Conservation (phyloP, 2,797 vertebrate genomes). For the Cercopithecus neglectus region DNA sequence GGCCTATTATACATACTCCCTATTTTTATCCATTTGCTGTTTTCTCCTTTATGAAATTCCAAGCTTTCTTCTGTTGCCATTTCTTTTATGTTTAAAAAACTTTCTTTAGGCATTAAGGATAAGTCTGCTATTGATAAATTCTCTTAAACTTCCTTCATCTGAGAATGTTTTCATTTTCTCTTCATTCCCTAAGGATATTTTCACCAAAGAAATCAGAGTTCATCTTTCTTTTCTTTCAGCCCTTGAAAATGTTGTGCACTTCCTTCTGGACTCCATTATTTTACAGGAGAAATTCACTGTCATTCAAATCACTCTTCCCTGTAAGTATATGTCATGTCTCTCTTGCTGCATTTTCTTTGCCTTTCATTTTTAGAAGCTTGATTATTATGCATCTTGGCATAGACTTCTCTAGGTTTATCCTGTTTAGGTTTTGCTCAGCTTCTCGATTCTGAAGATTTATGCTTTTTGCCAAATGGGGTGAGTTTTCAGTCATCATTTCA, state of each 20-base stretch:
- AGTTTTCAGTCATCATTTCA: slow-evolving; percentile 13
- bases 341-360: slow-evolving; percentile 7
- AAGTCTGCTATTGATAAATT: background rate
- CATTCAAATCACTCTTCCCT: background rate
- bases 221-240: background rate
- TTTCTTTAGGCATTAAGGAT: background rate
- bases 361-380: slow-evolving; percentile 41
- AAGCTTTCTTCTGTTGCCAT: background rate
- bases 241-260: background rate
- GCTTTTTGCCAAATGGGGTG: slow-evolving; percentile 12
- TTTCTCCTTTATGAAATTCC: background rate
- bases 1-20: background rate
- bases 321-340: background rate
- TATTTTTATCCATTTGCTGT: slow-evolving; percentile 12
- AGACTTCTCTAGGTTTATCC: slow-evolving; percentile 20
- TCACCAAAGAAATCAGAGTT: background rate
- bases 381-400: background rate
- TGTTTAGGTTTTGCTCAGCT: slow-evolving; percentile 25
- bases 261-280: background rate
- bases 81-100: slow-evolving; percentile 7
- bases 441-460: slow-evolving; percentile 27
- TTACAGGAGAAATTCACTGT: background rate
- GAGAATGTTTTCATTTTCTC: slow-evolving; percentile 45
- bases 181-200: slow-evolving; percentile 42
- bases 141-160: background rate